Percentiles rank a stretch among this genome's conserved stretches.
phyloP scores from a whole-genome alignment of 2,888 invertebrate genomes.

The Nipponacmea schrenckii region DNA sequence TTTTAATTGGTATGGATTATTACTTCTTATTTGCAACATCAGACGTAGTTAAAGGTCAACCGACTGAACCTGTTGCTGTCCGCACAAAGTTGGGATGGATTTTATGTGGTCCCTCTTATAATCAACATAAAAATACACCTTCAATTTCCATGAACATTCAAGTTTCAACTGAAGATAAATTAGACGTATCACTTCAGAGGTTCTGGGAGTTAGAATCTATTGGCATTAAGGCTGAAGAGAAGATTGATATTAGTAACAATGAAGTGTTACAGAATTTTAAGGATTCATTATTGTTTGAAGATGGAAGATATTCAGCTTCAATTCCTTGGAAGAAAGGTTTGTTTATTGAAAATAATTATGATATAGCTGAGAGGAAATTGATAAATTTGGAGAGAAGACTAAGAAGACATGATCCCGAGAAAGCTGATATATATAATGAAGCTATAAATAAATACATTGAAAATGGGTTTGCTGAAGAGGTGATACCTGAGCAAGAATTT shows the following conservation, averaged over 20 bases:
- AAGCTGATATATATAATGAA: not conserved
- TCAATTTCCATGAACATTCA: not conserved
- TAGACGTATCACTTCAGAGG: not conserved
- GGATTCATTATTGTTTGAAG: not conserved
- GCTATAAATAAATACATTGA: not conserved
- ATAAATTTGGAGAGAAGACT: not conserved
- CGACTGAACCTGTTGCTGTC: not conserved
- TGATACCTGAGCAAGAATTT: not conserved
- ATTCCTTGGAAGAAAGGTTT: not conserved
- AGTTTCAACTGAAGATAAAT: not conserved
- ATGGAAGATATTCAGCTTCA: not conserved
- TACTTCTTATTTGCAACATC: not conserved
- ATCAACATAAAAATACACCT: not conserved
- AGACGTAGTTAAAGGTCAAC: slow-evolving; percentile 4
- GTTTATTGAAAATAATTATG: not conserved
- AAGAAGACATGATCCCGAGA: not conserved
- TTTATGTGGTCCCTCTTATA: not conserved
- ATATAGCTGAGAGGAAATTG: not conserved
- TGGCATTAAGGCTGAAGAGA: slow-evolving; percentile 3
- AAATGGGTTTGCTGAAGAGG: slow-evolving; percentile 1
- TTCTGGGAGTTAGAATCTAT: slow-evolving; percentile 1
- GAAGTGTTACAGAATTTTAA: not conserved
- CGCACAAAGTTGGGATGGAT: not conserved
- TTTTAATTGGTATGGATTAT: too few species aligned
- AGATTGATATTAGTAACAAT: not conserved